phyloP scores from a whole-genome alignment of 2,113 vertebrate genomes.

The Antigone vipio region DNA sequence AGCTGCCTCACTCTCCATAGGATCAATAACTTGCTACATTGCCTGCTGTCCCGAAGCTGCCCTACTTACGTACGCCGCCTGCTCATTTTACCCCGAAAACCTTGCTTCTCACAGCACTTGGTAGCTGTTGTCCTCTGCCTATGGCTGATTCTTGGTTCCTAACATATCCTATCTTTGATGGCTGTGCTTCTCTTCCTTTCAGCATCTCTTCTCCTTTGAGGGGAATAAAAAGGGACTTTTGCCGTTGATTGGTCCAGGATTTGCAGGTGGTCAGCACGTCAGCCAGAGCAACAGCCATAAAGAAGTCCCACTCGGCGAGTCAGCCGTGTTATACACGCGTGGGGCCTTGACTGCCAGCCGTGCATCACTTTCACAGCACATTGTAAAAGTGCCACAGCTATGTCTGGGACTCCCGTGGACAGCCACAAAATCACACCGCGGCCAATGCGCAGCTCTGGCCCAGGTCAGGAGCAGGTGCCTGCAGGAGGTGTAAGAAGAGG shows the following conservation, averaged over 20 bases:
- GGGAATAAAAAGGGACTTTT: not conserved
- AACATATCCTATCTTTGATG: not conserved
- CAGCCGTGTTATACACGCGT: fast-evolving
- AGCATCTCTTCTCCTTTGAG: not conserved
- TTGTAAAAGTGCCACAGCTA: not conserved
- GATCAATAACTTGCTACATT: not conserved
- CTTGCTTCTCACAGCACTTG: not conserved
- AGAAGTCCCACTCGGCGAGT: not conserved
- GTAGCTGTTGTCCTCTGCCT: not conserved
- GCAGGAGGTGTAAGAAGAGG: not conserved
- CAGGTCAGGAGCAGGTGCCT: not conserved
- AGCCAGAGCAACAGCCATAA: not conserved
- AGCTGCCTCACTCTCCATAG: not conserved
- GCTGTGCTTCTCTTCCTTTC: not conserved
- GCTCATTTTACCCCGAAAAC: not conserved
- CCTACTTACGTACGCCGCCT: not conserved
- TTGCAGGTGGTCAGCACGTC: not conserved
- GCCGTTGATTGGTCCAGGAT: not conserved
- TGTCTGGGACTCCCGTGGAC: fast-evolving
- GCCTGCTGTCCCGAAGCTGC: not conserved
- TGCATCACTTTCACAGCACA: not conserved
- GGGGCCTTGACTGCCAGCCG: not conserved
- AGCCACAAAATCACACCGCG: fast-evolving
- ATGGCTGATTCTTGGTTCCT: not conserved
- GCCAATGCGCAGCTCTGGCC: not conserved